Base-by-base conservation (phyloP, 2,797 vertebrate species). In the Galagoides demidoff region DNA sequence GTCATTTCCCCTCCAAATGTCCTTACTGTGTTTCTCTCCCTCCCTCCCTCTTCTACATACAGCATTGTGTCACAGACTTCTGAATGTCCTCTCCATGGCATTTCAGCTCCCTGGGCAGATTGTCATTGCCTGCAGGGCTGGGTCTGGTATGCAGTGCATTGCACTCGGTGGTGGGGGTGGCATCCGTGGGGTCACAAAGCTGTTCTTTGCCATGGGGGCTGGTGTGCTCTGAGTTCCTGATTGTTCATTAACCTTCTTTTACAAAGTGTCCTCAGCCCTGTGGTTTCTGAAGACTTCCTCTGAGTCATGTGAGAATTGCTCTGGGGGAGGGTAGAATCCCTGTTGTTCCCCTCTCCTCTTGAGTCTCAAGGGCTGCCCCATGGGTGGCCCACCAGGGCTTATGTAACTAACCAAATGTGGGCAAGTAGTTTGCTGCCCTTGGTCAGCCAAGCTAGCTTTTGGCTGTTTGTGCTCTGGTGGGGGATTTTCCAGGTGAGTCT, bases 241-340 rank as follows among this genome's bases (percentile, higher is more conserved):
- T 34, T 71, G 61, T 66, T n/a, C 31, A 22, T 39, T 87, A 17
- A 37, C 37, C 17, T 9, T 83, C 57, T 68, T 71, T 71, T 10
- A 19, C 25, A 17, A 76, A 81, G 34, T 17, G 9, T 61, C 90
- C 64, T 45, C 19, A 37, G 39, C n/a, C 37, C 10, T 23, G 68
- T 25, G 83, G 79, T 93, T 91, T 79, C 84, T 31, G 20, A 82
- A 74, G 19, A 73, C 68, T 94, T 96, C 94, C 96, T 95, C 78
- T 66, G 2, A 61, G 92, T 96, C 96, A 85, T 19, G 27, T 73
- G 95, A 91, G 70, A 55, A 20, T 63, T 3, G 7, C 64, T 57
- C 13, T 34, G 63, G 34, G 45, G 34, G 71, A 86, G 55, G 37
- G 22, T 31, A 34, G 66, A 43, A 37, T 3, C 70, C 85, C 5